Conservation (phyloP, 2,888 invertebrate genomes). For the Xestia xanthographa region DNA sequence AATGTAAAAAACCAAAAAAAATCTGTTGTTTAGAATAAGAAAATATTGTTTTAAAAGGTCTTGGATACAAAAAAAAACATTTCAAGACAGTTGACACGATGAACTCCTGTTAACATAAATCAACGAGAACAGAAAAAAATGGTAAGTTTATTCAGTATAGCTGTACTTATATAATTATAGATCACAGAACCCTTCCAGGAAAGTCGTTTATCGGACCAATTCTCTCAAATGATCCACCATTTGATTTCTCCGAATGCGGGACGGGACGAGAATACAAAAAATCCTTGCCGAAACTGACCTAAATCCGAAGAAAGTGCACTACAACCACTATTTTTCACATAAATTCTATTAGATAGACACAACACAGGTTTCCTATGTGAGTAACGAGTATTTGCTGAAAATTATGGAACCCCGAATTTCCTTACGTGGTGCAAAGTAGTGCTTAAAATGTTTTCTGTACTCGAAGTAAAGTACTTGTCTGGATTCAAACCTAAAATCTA, state of each 20-base stretch:
- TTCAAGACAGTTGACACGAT: neutral
- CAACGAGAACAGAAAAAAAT: neutral
- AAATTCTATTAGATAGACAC: neutral
- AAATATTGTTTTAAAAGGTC: neutral
- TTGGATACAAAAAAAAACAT: neutral
- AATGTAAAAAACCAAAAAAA: neutral
- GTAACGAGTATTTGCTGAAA: neutral
- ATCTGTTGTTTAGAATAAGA: neutral
- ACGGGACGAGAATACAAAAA: conserved; percentile 40
- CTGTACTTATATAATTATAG: neutral
- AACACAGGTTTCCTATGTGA: neutral
- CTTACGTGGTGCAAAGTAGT: neutral
- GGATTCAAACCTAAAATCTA: neutral
- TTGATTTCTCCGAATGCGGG: conserved; percentile 46
- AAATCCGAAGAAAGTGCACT: conserved; percentile 1
- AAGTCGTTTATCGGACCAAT: conserved; percentile 50
- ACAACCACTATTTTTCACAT: neutral
- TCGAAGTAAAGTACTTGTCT: neutral
- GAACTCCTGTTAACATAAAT: neutral
- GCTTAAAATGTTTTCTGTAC: neutral
- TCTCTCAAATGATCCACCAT: conserved; percentile 52
- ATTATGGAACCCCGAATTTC: neutral
- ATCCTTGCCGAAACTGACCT: conserved; percentile 2
- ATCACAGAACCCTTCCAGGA: conserved; percentile 31
- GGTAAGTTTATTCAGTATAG: neutral